phyloP scores from a whole-genome alignment of 2,797 vertebrate species.

The Euthynnus affinis region DNA sequence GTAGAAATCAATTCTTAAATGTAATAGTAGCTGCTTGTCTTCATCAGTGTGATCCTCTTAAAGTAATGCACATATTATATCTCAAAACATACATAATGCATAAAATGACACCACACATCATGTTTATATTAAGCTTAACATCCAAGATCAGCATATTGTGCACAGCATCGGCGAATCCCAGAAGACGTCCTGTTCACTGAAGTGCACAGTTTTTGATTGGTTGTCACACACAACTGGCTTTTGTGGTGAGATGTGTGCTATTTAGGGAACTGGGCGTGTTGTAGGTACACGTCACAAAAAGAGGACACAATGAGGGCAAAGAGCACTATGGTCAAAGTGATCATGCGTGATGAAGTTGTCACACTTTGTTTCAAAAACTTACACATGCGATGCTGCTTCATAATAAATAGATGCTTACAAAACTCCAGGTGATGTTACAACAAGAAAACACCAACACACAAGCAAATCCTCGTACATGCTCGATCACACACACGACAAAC shows the following conservation, averaged over 20 bases:
- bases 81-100: slow-evolving; percentile 56
- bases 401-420: slow-evolving; percentile 54
- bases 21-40: slow-evolving; percentile 27
- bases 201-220: slow-evolving; percentile 71
- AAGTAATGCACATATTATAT: slow-evolving; percentile 16
- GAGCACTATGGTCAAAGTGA: slow-evolving; percentile 27
- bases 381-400: slow-evolving; percentile 11
- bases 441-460: slow-evolving; percentile 28
- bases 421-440: slow-evolving; percentile 46
- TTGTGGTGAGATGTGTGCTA: slow-evolving; percentile 49
- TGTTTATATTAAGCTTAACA: slow-evolving; percentile 52
- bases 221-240: slow-evolving; percentile 64
- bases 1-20: slow-evolving; percentile 14
- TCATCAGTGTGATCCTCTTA: slow-evolving; percentile 14
- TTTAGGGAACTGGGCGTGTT: slow-evolving; percentile 52
- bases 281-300: slow-evolving; percentile 43
- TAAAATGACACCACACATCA: slow-evolving; percentile 43
- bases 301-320: slow-evolving; percentile 48
- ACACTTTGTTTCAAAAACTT: slow-evolving; percentile 4
- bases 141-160: slow-evolving; percentile 60
- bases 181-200: slow-evolving; percentile 56
- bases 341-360: slow-evolving; percentile 27
- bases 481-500: background rate
- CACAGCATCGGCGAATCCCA: slow-evolving; percentile 49
- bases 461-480: slow-evolving; percentile 26